Percentiles rank a stretch among this genome's conserved stretches.
phyloP scores from a whole-genome alignment of 2,888 invertebrate genomes.

The Mycalesis mineus region DNA sequence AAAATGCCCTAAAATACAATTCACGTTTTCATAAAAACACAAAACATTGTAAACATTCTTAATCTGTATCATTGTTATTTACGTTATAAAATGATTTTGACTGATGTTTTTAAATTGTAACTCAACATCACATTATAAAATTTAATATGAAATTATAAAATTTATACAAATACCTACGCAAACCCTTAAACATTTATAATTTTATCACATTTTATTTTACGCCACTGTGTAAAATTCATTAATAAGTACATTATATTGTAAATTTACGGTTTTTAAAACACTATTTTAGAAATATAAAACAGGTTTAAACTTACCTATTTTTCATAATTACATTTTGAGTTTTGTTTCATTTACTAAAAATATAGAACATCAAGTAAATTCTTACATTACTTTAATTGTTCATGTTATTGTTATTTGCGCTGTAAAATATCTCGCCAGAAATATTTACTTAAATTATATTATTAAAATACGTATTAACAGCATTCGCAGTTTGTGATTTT shows the following conservation, averaged over 20 bases:
- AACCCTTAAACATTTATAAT: slow-evolving; percentile 17
- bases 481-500: too few relatives aligned
- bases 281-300: slow-evolving; percentile 24
- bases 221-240: slow-evolving; percentile 1
- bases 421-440: too few relatives aligned
- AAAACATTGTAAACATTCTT: background rate
- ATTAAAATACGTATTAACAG: too few relatives aligned
- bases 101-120: background rate
- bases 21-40: background rate
- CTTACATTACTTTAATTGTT: too few relatives aligned
- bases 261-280: slow-evolving; percentile 11
- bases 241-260: background rate
- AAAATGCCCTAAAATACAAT: slow-evolving; percentile 25
- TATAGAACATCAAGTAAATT: too few relatives aligned
- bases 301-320: slow-evolving; percentile 11
- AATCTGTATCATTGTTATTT: background rate
- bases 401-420: too few relatives aligned
- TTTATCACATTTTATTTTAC: slow-evolving; percentile 24
- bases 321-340: background rate
- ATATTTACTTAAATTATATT: too few relatives aligned
- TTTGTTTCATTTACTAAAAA: background rate
- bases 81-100: background rate
- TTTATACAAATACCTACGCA: slow-evolving; percentile 7
- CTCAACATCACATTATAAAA: background rate
- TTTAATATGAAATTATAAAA: background rate